phyloP scores from a whole-genome alignment of 2,113 vertebrate species.

The Callorhinus ursinus region DNA sequence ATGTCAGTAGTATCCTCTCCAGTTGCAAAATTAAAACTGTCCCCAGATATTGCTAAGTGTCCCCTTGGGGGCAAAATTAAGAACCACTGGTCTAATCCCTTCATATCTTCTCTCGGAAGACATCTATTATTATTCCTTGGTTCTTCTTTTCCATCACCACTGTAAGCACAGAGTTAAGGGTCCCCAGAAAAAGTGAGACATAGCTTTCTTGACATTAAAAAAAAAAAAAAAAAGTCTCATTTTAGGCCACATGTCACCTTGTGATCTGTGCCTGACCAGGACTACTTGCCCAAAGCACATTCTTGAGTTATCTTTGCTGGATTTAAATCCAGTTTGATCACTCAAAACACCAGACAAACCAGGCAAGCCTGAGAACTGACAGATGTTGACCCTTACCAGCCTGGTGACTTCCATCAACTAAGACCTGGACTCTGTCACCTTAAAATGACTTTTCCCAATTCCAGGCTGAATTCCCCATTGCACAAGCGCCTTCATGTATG shows the following conservation, averaged over 20 bases:
- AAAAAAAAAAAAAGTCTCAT: not conserved
- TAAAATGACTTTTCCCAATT: not conserved
- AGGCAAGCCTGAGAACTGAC: not conserved
- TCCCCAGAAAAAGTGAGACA: not conserved
- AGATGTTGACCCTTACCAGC: not conserved
- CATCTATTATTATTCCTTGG: not conserved
- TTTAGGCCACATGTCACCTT: not conserved
- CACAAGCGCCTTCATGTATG: not conserved
- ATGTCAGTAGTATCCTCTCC: not conserved
- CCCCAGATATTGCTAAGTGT: not conserved
- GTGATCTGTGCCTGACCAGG: not conserved
- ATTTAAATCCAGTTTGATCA: not conserved
- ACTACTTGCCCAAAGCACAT: not conserved
- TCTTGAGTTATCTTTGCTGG: not conserved
- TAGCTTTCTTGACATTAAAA: not conserved
- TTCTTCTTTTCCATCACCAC: not conserved
- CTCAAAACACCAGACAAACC: not conserved
- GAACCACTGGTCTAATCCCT: not conserved
- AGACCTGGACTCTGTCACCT: not conserved
- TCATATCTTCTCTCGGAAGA: not conserved
- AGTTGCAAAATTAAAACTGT: not conserved
- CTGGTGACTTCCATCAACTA: not conserved
- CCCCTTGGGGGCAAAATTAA: not conserved
- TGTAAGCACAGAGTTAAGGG: not conserved
- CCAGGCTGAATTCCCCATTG: not conserved